Conservation (phyloP, 2,113 vertebrate species). For the Engystomops pustulosus region DNA sequence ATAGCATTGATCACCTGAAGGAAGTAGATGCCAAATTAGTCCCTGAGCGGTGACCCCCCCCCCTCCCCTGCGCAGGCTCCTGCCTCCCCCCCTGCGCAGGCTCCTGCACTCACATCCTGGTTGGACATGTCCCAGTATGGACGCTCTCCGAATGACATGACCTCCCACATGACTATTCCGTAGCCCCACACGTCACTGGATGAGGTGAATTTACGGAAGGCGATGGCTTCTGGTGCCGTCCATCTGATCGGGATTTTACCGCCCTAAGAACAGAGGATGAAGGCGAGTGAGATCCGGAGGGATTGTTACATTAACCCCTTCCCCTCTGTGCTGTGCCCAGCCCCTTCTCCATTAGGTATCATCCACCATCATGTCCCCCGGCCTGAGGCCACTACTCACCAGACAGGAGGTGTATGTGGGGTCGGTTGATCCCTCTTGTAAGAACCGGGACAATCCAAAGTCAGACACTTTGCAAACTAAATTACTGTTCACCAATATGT, state of each 20-base stretch:
- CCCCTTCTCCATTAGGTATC: constrained; percentile 56
- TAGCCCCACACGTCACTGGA: constrained; percentile 84
- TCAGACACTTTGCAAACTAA: constrained; percentile 92
- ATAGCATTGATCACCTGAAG: constrained; percentile 89
- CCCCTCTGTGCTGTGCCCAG: no score
- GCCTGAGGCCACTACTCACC: constrained; percentile 69
- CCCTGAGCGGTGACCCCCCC: no score
- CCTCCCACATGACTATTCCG: constrained; percentile 85
- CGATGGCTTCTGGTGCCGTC: constrained; percentile 81
- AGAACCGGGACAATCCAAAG: constrained; percentile 87
- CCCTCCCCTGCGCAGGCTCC: not conserved
- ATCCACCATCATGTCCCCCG: not conserved
- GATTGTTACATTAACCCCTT: no score
- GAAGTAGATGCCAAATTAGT: not conserved
- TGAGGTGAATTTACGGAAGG: constrained; percentile 83
- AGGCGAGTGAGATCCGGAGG: not conserved
- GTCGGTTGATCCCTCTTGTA: constrained; percentile 89
- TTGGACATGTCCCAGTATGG: constrained; percentile 88
- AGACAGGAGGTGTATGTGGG: constrained; percentile 91
- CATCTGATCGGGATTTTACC: constrained; percentile 83
- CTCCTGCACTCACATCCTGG: constrained; percentile 76
- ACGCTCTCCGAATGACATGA: constrained; percentile 83
- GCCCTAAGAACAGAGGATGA: constrained; percentile 67
- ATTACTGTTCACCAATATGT: constrained; percentile 92
- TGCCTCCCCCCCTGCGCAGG: constrained; percentile 36